These are phyloP conservation scores for Bergia sp. DNA, from an alignment of 92 coral and sea anemone species.

Conservation along the genomic window DNA sequence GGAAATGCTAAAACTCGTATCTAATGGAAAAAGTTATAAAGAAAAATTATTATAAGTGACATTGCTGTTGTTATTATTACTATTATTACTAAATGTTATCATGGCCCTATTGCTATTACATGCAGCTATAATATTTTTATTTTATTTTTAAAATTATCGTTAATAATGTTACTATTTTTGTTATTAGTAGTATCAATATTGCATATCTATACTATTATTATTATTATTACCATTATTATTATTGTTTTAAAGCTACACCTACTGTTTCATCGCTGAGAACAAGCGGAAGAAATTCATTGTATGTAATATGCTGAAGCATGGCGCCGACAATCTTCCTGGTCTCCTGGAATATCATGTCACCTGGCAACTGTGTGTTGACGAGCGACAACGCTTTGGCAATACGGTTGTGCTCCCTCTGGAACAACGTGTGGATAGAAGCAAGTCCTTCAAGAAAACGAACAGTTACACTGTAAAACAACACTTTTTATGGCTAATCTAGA, in stretches of 20 bases:
- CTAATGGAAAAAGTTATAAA: too few relatives aligned
- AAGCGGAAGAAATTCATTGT: not conserved
- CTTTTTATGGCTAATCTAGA: not conserved
- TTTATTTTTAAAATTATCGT: too few relatives aligned
- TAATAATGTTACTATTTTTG: too few relatives aligned
- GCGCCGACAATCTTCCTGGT: slow-evolving; percentile 50
- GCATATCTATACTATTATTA: too few relatives aligned
- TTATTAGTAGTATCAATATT: too few relatives aligned
- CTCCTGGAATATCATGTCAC: slow-evolving; percentile 33
- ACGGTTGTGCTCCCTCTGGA: slow-evolving; percentile 54
- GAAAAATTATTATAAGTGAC: too few relatives aligned
- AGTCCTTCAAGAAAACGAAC: not conserved
- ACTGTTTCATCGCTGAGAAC: not conserved
- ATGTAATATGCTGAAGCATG: slow-evolving; percentile 13
- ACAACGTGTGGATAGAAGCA: not conserved
- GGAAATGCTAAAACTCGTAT: too few relatives aligned
- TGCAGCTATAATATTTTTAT: too few relatives aligned
- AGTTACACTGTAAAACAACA: not conserved
- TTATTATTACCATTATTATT: too few relatives aligned
- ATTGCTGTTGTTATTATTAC: too few relatives aligned
- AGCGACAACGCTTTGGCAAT: slow-evolving; percentile 24
- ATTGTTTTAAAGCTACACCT: not conserved
- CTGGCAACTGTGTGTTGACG: slow-evolving; percentile 25
- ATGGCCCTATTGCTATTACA: too few relatives aligned
- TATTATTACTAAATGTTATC: too few relatives aligned